phyloP scores from a whole-genome alignment of 1,140 invertebrate species.

The Periplaneta americana region DNA sequence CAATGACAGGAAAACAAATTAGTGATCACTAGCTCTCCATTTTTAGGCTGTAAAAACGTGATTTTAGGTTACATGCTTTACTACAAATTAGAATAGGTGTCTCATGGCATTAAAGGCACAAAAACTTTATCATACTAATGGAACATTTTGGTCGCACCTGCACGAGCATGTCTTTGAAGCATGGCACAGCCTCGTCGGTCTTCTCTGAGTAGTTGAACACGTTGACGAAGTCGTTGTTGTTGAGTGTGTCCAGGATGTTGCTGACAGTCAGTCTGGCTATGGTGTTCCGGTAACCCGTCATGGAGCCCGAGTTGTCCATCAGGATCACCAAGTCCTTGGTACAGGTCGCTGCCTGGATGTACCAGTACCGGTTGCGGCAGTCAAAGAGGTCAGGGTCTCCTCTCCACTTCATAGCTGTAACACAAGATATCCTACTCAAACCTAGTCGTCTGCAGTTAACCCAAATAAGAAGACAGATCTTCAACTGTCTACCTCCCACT shows the following conservation, averaged over 20 bases:
- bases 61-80: too few species aligned
- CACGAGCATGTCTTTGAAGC: conserved; percentile 77
- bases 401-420: conserved; percentile 45
- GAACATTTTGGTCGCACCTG: too few species aligned
- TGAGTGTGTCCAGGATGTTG: conserved; percentile 89
- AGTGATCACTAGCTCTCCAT: too few species aligned
- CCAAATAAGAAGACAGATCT: not conserved
- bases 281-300: conserved; percentile 80
- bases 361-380: conserved; percentile 84
- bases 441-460: too few species aligned
- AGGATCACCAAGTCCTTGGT: conserved; percentile 97
- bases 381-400: conserved; percentile 66
- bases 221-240: conserved; percentile 96
- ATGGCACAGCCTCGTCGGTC: conserved; percentile 63
- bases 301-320: conserved; percentile 94
- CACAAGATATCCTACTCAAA: not conserved
- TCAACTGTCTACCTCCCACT: not conserved
- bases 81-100: too few species aligned
- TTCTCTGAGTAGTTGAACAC: conserved; percentile 72
- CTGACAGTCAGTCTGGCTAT: conserved; percentile 73
- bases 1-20: too few species aligned
- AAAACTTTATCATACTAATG: too few species aligned
- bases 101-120: too few species aligned
- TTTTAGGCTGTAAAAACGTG: too few species aligned
- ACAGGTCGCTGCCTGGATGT: conserved; percentile 94